phyloP scores from a whole-genome alignment of 2,113 vertebrate species.

The Crotophaga sulcirostris region DNA sequence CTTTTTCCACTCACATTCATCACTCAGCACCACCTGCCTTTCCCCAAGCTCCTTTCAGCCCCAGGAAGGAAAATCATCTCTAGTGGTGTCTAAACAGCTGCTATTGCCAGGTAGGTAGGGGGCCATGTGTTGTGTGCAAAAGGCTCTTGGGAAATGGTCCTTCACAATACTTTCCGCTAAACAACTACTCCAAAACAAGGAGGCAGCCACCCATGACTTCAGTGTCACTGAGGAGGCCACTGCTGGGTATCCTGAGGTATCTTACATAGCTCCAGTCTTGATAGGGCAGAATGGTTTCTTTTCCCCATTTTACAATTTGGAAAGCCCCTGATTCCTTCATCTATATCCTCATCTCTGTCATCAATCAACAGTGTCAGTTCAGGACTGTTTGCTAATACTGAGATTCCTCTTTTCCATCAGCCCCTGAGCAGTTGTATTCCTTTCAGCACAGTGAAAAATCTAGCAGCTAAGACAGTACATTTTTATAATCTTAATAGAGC shows the following conservation, averaged over 20 bases:
- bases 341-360: neutral
- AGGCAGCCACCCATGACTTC: neutral
- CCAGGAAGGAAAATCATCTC: neutral
- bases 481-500: slow-evolving; percentile 36
- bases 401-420: neutral
- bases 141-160: neutral
- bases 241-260: neutral
- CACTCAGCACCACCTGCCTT: neutral
- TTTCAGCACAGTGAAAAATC: neutral
- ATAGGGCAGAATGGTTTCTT: neutral
- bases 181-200: neutral
- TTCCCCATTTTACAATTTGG: slow-evolving; percentile 21
- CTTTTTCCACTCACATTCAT: neutral
- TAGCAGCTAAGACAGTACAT: neutral
- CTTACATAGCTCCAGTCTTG: neutral
- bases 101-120: neutral
- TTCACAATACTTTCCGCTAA: neutral
- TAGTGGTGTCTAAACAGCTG: neutral
- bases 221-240: neutral
- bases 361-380: neutral
- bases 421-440: neutral
- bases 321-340: slow-evolving; percentile 11
- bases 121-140: neutral
- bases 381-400: neutral
- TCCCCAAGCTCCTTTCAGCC: neutral